phyloP scores from a whole-genome alignment of 2,797 vertebrate genomes.

The Knipowitschia caucasica region DNA sequence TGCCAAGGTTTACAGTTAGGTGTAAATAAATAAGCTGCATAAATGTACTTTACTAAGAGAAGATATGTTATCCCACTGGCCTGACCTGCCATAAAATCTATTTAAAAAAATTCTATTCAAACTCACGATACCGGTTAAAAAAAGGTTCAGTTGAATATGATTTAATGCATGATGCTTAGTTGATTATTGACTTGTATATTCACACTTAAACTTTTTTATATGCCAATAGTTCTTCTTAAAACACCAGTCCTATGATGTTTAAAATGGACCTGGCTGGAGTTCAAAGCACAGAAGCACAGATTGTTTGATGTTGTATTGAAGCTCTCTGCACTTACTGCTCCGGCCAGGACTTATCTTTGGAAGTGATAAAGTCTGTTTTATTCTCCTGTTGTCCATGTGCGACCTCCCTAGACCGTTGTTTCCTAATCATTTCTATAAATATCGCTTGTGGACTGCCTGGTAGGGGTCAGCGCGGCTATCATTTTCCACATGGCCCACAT shows the following conservation, averaged over 20 bases:
- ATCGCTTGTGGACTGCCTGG: conserved; percentile 47
- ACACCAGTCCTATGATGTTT: conserved; percentile 7
- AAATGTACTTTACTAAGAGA: too few species aligned
- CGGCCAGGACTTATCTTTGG: conserved; percentile 44
- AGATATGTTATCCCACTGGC: too few species aligned
- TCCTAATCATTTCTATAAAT: conserved; percentile 66
- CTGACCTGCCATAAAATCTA: too few species aligned
- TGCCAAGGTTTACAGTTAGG: conserved; percentile 2
- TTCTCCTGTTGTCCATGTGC: conserved; percentile 21
- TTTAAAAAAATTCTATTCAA: too few species aligned
- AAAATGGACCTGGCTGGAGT: conserved; percentile 23
- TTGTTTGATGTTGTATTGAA: conserved; percentile 30
- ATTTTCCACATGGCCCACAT: conserved; percentile 69
- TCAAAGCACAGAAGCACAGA: conserved; percentile 27
- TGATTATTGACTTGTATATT: background rate
- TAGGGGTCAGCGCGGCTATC: conserved; percentile 45
- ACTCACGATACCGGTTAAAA: too few species aligned
- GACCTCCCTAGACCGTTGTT: conserved; percentile 47
- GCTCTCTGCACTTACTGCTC: conserved; percentile 19
- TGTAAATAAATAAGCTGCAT: background rate
- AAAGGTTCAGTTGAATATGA: too few species aligned
- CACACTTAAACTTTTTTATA: background rate
- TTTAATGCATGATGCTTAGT: too few species aligned
- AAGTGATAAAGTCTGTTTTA: conserved; percentile 42
- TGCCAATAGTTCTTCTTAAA: conserved; percentile 3